Evolutionary conservation across 2,113 vertebrate genomes (phyloP).

Genomic region (Trachemys scripta): DNA sequence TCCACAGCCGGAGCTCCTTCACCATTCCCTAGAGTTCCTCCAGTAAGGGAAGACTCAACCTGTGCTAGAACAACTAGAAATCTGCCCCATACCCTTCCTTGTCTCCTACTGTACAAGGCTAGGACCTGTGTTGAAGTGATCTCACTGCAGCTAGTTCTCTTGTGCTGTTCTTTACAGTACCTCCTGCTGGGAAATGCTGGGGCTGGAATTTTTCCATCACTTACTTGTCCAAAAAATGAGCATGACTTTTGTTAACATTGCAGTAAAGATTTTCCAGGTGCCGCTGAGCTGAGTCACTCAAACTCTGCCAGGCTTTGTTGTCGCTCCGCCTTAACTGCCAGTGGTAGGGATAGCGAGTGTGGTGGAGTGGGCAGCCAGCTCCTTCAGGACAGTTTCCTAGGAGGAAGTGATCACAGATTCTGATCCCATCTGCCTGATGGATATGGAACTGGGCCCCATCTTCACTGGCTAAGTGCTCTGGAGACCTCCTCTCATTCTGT

Average conservation of each 20-base stretch:
- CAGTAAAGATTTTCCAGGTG: not conserved
- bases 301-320: not conserved
- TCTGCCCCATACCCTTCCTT: not conserved
- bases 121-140: not conserved
- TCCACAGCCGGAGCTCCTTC: no score
- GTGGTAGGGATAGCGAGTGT: not conserved
- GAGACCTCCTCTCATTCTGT: not conserved
- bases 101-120: not conserved
- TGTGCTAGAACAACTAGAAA: not conserved
- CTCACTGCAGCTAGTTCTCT: not conserved
- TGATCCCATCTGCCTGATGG: not conserved
- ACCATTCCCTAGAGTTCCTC: no score
- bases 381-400: not conserved
- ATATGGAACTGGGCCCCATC: not conserved
- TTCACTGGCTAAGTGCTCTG: not conserved
- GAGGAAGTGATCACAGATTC: not conserved
- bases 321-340: not conserved
- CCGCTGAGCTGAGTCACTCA: not conserved
- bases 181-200: not conserved
- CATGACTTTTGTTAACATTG: not conserved
- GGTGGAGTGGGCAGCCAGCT: not conserved
- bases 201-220: not conserved
- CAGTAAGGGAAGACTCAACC: not conserved
- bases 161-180: not conserved
- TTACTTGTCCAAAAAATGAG: not conserved